Base-by-base conservation (phyloP, 2,888 invertebrate species). In the Catocala nupta region DNA sequence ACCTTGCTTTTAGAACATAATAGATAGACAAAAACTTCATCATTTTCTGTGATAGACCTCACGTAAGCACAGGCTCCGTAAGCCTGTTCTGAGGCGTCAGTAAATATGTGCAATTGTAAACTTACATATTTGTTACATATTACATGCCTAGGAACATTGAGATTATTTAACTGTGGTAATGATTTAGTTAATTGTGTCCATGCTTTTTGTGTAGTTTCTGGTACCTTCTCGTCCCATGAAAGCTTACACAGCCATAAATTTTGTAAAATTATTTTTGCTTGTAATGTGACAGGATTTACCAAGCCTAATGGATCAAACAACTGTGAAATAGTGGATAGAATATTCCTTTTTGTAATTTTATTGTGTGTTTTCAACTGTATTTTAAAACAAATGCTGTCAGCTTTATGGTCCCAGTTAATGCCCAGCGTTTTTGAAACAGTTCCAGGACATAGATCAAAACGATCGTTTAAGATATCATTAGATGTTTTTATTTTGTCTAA, bases 221-320 rank as follows among this genome's bases (percentile, higher is more conserved):
- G 48, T 33, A 54, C 9, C 12, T 45, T 12, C 5, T 59, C 51
- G 11, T 34, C 47, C 58, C 58, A 52, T 16, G 16, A 16, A 16
- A 16, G 16, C 16, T 25, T 50, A 50, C 11, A 25, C 5, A 33
- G 4, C 50, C 50, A 50, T 10, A 50, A 11, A 11, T 34, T 50
- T 11, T 50, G 50, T 5, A 50, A 6, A 10, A 50, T 50, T 34
- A 50, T 25, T 11, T 50, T 50, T 5, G 50, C 50, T 50, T 50
- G 33, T 4, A 50, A 7, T 9, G 34, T 34, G 8, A 5, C 9
- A 5, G 50, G 50, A 11, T 5, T 12, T 5, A 50, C 33, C 6
- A 50, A 33, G 10, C 50, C 50, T 6, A 50, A 34, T 11, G 50
- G 50, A 5, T 50, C 33, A 16, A 16, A 16, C 16, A 16, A 16